Base-by-base conservation (phyloP, 2,888 invertebrate species). In the Acanthosoma haemorrhoidale region DNA sequence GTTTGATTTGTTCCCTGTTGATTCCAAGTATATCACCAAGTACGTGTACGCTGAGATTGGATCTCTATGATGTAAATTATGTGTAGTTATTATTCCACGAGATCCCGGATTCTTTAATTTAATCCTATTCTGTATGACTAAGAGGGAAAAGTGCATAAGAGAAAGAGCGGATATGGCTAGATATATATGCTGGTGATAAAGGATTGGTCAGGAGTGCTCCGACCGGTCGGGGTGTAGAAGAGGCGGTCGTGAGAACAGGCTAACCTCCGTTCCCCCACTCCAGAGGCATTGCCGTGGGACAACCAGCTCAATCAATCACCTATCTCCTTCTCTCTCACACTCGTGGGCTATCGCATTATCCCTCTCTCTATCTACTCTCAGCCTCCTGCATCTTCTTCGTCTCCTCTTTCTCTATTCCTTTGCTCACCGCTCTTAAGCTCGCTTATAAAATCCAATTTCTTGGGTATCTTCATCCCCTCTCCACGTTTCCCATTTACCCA, bases 191-290 rank as follows among this genome's bases (percentile, higher is more conserved):
- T 18, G 13, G 15, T 15, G 16, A 57, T 8, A 51, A 41, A 57
- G 70, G 38, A 43, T 43, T 43, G 70, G 34, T 15, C 13, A 25
- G 25, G 39, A 38, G 34, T 16, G 38, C 25, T 59, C 31, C 4
- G 38, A 38, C 64, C 36, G 43, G 59, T 57, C 16, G 64, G 43
- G 21, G 38, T 34, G 31, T 41, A 32, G 58, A 38, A 16, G 70
- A 32, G 70, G 41, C 60, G 32, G 61, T 61, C 71, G 71, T 71
- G 71, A 71, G 71, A 71, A 71, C 68, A 71, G 25, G 39, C 51
- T 71, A 71, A 71, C 71, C 71, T 70, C 70, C 64, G 64, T 34
- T 31, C 43, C 64, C 64, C 64, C 64, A 64, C 64, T 41, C 38
- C 64, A n/a, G 16, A 29, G 32, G 5, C 51, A 16, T 25, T n/a